Conservation (phyloP, 2,888 invertebrate species). For the Melieria crassipennis region DNA sequence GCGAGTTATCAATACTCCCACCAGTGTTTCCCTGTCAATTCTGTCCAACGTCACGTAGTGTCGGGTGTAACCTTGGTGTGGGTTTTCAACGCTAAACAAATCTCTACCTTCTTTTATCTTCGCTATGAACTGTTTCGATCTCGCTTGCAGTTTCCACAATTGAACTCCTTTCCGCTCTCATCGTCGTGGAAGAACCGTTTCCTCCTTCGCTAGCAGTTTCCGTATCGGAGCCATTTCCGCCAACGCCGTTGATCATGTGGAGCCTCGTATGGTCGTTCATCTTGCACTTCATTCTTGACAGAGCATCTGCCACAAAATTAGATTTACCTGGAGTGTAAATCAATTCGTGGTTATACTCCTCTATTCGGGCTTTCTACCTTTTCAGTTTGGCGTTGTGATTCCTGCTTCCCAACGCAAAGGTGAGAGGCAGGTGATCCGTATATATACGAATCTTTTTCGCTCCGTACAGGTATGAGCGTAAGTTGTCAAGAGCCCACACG, state of each 20-base stretch:
- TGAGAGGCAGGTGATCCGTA: conserved; percentile 31
- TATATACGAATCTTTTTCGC: conserved; percentile 33
- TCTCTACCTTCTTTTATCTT: conserved; percentile 1
- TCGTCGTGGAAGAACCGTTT: too few species aligned
- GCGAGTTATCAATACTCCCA: not conserved
- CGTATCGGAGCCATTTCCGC: too few species aligned
- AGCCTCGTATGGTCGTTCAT: conserved; percentile 1
- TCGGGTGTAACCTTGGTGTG: too few species aligned
- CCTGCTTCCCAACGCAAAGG: conserved; percentile 21
- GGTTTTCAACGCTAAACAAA: too few species aligned
- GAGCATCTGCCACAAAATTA: conserved; percentile 35
- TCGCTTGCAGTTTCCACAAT: not conserved
- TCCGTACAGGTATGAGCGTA: conserved; percentile 26
- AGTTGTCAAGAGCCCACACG: conserved; percentile 30
- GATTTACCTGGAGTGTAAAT: conserved; percentile 32
- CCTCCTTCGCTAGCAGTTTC: too few species aligned
- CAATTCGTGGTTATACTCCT: conserved; percentile 41
- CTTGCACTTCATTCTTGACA: conserved; percentile 21
- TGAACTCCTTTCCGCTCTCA: not conserved
- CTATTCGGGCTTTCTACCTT: conserved; percentile 36
- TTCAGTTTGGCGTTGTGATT: conserved; percentile 32
- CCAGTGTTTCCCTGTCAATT: not conserved
- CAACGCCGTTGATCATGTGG: too few species aligned
- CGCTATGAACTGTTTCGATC: not conserved
- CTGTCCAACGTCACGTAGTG: not conserved